Evolutionary conservation across 2,888 invertebrate genomes (phyloP).

Genomic region (Melieria omissa): DNA sequence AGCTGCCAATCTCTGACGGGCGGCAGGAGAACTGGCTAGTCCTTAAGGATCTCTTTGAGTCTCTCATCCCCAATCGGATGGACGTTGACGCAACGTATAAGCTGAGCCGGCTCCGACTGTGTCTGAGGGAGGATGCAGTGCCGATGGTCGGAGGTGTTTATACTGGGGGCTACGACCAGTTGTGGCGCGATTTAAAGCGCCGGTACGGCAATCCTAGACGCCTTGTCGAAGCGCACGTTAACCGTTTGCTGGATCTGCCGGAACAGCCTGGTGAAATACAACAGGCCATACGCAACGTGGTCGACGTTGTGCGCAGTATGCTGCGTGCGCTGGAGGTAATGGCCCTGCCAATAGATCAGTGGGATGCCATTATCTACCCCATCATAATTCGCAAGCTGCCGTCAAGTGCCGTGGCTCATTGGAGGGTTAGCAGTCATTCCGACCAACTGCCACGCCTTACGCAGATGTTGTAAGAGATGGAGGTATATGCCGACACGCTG

Average conservation of each 20-base stretch:
- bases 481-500: background rate
- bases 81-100: slow-evolving; percentile 18
- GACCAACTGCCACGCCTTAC: background rate
- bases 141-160: slow-evolving; percentile 21
- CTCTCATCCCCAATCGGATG: slow-evolving; percentile 8
- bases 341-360: background rate
- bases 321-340: slow-evolving; percentile 14
- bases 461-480: slow-evolving; percentile 2
- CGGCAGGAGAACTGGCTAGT: slow-evolving; percentile 10
- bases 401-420: background rate
- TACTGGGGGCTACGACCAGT: slow-evolving; percentile 27
- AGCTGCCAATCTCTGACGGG: slow-evolving; percentile 10
- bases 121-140: slow-evolving; percentile 9
- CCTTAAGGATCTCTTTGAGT: slow-evolving; percentile 23
- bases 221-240: slow-evolving; percentile 20
- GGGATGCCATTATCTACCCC: slow-evolving; percentile 6
- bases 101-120: slow-evolving; percentile 21
- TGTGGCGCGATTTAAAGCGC: slow-evolving; percentile 28
- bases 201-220: slow-evolving; percentile 30
- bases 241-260: slow-evolving; percentile 13
- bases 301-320: slow-evolving; percentile 6
- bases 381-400: slow-evolving; percentile 3
- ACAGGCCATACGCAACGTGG: background rate
- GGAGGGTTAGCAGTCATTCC: slow-evolving; percentile 1
- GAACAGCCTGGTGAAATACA: background rate